Percentiles rank a stretch among this genome's conserved stretches.
Evolutionary conservation across 2,888 invertebrate genomes (phyloP).

Genomic region (Machimus rusticus): DNA sequence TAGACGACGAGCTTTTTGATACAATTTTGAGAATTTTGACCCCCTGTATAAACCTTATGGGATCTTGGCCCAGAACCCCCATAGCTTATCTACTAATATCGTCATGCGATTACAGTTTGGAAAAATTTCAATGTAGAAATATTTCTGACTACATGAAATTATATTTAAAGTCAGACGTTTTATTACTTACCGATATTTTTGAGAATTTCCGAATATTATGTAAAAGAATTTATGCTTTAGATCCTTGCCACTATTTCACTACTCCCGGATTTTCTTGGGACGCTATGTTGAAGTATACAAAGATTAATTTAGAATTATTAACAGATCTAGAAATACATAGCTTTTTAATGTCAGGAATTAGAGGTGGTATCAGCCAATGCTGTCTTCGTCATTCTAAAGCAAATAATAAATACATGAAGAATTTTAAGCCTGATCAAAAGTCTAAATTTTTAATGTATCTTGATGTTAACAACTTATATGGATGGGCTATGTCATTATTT

Average conservation of each 20-base stretch:
- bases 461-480: too few relatives aligned
- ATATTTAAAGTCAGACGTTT: not conserved
- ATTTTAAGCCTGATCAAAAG: not conserved
- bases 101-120: not conserved
- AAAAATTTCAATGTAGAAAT: not conserved
- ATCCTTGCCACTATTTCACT: slow-evolving; percentile 15
- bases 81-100: too few relatives aligned
- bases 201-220: not conserved
- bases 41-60: too few relatives aligned
- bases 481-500: too few relatives aligned
- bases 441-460: too few relatives aligned
- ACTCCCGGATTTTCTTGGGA: slow-evolving; percentile 4
- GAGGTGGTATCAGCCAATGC: slow-evolving; percentile 7
- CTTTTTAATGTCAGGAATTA: not conserved
- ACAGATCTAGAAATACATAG: slow-evolving; percentile 12
- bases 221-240: not conserved
- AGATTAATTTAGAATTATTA: not conserved
- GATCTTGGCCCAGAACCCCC: too few relatives aligned
- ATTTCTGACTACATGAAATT: not conserved
- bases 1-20: too few relatives aligned
- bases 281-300: not conserved
- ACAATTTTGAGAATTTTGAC: too few relatives aligned
- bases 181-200: not conserved
- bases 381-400: not conserved
- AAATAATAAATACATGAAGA: slow-evolving; percentile 13